Evolutionary conservation across 2,113 vertebrate genomes (phyloP).

Genomic region (Cairina moschata): DNA sequence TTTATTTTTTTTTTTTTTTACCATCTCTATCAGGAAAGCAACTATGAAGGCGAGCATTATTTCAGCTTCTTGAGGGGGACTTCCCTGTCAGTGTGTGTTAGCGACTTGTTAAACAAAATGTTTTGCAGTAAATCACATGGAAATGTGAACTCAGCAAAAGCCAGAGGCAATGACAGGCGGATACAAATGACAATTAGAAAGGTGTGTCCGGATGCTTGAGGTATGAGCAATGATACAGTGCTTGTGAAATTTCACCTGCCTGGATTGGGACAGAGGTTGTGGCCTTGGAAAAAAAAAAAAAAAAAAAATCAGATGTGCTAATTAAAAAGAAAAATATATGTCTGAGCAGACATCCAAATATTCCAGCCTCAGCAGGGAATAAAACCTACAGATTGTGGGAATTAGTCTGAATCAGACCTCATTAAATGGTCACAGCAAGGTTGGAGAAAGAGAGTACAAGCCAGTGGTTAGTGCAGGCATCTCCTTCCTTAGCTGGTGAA

Average conservation of each 20-base stretch:
- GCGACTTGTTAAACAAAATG: constrained; percentile 6
- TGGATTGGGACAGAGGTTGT: constrained; percentile 16
- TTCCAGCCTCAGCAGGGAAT: constrained; percentile 27
- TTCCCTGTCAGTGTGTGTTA: not conserved
- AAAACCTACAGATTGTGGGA: constrained; percentile 45
- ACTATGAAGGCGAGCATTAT: not conserved
- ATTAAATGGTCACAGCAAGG: constrained; percentile 4
- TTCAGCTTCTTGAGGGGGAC: constrained; percentile 11
- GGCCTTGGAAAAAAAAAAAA: not conserved
- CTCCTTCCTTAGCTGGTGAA: not conserved
- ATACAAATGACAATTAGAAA: constrained; percentile 70
- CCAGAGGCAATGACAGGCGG: constrained; percentile 59
- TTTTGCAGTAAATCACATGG: constrained; percentile 52
- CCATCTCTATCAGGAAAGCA: not conserved
- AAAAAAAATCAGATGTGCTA: not conserved
- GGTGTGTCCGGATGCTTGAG: constrained; percentile 65
- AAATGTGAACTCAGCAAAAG: constrained; percentile 66
- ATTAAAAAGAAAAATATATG: constrained; percentile 47
- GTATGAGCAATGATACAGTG: constrained; percentile 63
- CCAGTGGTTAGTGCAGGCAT: not conserved
- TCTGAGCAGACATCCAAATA: constrained; percentile 45
- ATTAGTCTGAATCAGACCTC: constrained; percentile 38
- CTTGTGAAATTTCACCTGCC: constrained; percentile 63
- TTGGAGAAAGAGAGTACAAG: constrained; percentile 1
- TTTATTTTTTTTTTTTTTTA: not conserved